Evolutionary conservation across 2,113 vertebrate species (phyloP).

Genomic region (Callospermophilus lateralis): DNA sequence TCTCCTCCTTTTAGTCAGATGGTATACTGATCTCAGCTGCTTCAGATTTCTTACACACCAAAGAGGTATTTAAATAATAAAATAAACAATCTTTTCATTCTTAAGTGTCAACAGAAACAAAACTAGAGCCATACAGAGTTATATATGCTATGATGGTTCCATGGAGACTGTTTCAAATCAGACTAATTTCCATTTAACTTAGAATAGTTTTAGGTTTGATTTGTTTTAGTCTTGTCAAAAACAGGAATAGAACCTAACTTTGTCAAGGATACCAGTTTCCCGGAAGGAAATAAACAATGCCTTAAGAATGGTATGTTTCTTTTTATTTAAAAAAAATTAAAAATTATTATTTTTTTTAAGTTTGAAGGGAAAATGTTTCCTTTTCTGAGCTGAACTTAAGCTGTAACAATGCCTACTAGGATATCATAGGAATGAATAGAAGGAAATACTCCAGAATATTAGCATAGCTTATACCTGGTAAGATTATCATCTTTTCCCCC

Average conservation of each 20-base stretch:
- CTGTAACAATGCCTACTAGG: constrained; percentile 39
- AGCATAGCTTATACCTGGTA: constrained; percentile 26
- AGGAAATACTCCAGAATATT: constrained; percentile 57
- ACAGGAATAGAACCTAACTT: constrained; percentile 49
- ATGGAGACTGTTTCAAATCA: constrained; percentile 23
- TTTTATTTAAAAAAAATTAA: constrained; percentile 42
- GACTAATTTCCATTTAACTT: neutral
- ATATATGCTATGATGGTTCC: neutral
- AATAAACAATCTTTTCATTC: neutral
- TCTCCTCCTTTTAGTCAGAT: neutral
- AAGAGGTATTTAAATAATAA: neutral
- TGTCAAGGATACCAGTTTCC: constrained; percentile 64
- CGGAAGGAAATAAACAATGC: constrained; percentile 67
- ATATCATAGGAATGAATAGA: constrained; percentile 43
- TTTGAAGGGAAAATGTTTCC: constrained; percentile 33
- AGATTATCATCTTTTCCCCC: neutral
- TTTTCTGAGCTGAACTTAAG: constrained; percentile 11
- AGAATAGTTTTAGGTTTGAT: constrained; percentile 23
- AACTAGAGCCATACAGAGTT: neutral
- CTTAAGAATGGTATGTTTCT: constrained; percentile 58
- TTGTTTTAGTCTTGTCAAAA: constrained; percentile 58
- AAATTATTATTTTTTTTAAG: neutral
- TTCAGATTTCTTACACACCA: constrained; percentile 19
- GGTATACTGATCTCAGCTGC: neutral
- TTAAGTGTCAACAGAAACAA: neutral